phyloP scores from a whole-genome alignment of 1,140 invertebrate species.

The Dendroctonus valens region DNA sequence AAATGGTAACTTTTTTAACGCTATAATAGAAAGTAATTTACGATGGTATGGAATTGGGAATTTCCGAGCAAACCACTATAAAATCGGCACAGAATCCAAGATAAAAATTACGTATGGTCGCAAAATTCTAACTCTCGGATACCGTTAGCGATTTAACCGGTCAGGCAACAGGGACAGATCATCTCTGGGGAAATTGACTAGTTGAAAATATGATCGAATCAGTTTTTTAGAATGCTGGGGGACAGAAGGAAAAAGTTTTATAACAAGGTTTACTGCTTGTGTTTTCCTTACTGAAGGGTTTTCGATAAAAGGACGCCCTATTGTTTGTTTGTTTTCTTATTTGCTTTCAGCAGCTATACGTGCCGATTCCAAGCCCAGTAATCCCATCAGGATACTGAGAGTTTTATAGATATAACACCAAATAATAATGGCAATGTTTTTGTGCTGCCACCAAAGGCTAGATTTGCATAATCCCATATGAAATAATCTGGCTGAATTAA shows the following conservation, averaged over 20 bases:
- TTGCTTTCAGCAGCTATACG: slow-evolving; percentile 1
- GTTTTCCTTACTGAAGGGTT: slow-evolving; percentile 16
- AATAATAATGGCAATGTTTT: no score
- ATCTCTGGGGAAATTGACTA: slow-evolving; percentile 24
- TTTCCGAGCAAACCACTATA: not conserved
- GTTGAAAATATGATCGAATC: slow-evolving; percentile 32
- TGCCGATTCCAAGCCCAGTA: no score
- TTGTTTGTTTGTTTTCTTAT: slow-evolving; percentile 12
- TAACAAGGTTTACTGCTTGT: slow-evolving; percentile 15
- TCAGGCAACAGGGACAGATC: slow-evolving; percentile 20
- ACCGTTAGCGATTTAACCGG: slow-evolving; percentile 24
- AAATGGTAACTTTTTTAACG: no score
- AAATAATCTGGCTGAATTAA: no score
- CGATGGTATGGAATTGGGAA: no score
- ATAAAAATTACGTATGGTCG: slow-evolving; percentile 12
- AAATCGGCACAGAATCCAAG: not conserved
- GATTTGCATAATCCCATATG: no score
- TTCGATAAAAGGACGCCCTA: slow-evolving; percentile 17
- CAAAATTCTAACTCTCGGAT: slow-evolving; percentile 6
- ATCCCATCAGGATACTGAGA: no score
- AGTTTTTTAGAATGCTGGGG: slow-evolving; percentile 14
- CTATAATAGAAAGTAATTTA: no score
- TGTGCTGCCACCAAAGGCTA: no score
- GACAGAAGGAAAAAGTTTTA: slow-evolving; percentile 24
- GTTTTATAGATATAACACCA: no score